Conservation (phyloP, 2,797 vertebrate genomes). For the Coregonus ussuriensis region DNA sequence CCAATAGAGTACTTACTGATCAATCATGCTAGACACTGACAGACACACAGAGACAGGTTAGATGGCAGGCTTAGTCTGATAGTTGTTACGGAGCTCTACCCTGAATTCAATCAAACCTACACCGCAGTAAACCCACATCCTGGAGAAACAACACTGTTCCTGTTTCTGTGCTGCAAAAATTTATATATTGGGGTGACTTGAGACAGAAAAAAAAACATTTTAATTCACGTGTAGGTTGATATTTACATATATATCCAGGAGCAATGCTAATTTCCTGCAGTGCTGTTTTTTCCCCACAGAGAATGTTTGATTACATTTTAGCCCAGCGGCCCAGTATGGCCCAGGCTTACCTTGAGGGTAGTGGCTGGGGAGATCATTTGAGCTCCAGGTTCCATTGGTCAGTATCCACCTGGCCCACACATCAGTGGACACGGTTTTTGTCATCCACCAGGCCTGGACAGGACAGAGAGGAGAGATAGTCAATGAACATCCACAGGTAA, state of each 20-base stretch:
- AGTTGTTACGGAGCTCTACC: neutral
- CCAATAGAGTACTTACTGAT: neutral
- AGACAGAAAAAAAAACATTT: neutral
- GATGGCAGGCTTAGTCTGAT: neutral
- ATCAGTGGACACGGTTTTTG: constrained; percentile 43
- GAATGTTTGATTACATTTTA: neutral
- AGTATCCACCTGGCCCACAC: constrained; percentile 68
- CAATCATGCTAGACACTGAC: neutral
- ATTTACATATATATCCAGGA: neutral
- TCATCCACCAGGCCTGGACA: constrained; percentile 75
- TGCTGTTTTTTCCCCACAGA: neutral
- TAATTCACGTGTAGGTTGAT: neutral
- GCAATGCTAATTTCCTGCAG: neutral
- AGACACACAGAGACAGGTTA: neutral
- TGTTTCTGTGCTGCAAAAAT: neutral
- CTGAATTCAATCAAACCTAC: neutral
- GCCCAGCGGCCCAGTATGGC: neutral
- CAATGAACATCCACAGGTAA: constrained; percentile 9
- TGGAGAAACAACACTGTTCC: neutral
- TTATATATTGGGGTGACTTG: neutral
- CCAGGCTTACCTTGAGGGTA: constrained; percentile 61
- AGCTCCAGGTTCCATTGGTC: constrained; percentile 30
- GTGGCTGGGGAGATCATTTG: constrained; percentile 39
- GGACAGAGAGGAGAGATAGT: neutral
- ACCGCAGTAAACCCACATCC: neutral